Evolutionary conservation across 2,888 invertebrate species (phyloP), one percentile per base, ranked within the genome.

Genomic region (Eulithis testata): DNA sequence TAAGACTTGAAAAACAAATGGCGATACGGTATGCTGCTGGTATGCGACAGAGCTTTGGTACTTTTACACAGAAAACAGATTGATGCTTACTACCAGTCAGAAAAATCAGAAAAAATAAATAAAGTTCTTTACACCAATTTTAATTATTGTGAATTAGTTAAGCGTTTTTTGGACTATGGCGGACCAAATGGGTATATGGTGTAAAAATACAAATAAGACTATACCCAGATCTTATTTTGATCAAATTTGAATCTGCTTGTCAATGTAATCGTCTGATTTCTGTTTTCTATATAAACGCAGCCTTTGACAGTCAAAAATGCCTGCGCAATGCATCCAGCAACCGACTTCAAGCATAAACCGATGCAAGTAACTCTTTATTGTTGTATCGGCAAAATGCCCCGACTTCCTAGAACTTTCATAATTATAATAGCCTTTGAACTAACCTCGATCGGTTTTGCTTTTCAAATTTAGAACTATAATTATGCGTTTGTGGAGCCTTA

Each of bases 1-100:
- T 85, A 82, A 80, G 84, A 84, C 78, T 85, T 83, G 80, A 85
- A 86, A 88, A 89, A 88, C 86, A 88, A 88, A 87, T 84, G 84
- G 80, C 82, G 79, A 79, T 79, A 80, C 79, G 84, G 84, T 79
- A 87, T 86, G 84, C 84, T 78, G 73, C 55, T 66, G 76, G 77
- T 77, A 83, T 78, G 82, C 82, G 81, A 83, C 86, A 88, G 87
- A 88, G 87, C 87, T 87, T 88, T 44, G 40, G 21, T 9, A 9
- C n/a, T 43, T 55, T 62, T 55, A 62, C 14, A 59, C 8, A 21
- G 55, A 62, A 55, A 59, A n/a, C 62, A 14, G 58, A 31, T 62
- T 7, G 12, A 11, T 11, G 7, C 12, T n/a, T 0, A 9, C 4
- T 14, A n/a, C 12, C 8, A 7, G 51, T 14, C 11, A 11, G n/a